Evolutionary conservation across 2,113 vertebrate genomes (phyloP).

Genomic region (Solea senegalensis): DNA sequence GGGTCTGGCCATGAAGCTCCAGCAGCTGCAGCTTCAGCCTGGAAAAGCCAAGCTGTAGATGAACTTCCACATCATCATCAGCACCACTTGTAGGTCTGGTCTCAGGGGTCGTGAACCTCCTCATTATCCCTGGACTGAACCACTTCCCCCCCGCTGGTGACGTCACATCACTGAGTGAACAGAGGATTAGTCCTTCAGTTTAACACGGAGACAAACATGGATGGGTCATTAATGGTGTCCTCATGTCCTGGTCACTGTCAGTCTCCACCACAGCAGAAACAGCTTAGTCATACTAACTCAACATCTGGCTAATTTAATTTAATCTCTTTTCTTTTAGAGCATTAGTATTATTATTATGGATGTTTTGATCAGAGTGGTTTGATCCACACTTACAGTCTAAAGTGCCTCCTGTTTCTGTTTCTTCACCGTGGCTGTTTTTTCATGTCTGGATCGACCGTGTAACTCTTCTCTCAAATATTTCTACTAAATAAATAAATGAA

Average conservation of each 20-base stretch:
- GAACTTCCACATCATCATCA: constrained; percentile 11
- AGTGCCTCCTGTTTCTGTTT: constrained; percentile 61
- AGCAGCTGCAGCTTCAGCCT: constrained; percentile 92
- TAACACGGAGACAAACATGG: constrained; percentile 19
- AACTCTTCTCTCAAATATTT: constrained; percentile 32
- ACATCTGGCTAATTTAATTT: constrained; percentile 10
- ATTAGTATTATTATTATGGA: constrained; percentile 6
- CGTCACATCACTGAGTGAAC: constrained; percentile 1
- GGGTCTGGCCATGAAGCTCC: constrained; percentile 96
- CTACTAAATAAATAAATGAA: constrained; percentile 51
- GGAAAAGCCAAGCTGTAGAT: constrained; percentile 90
- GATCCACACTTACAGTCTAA: constrained; percentile 39
- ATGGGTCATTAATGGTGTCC: constrained; percentile 39
- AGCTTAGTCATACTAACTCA: constrained; percentile 27
- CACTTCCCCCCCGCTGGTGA: constrained; percentile 11
- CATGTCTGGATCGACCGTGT: not conserved
- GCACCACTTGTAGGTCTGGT: not conserved
- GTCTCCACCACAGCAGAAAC: not conserved
- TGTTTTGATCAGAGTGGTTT: constrained; percentile 21
- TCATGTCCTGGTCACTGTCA: constrained; percentile 7
- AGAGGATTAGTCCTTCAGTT: constrained; percentile 23
- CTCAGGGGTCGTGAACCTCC: constrained; percentile 4
- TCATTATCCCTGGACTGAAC: constrained; percentile 14
- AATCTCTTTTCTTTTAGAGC: not conserved
- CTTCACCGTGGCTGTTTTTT: not conserved